Base-by-base conservation (phyloP, 2,797 vertebrate genomes). In the Gymnopithys bicolor region DNA sequence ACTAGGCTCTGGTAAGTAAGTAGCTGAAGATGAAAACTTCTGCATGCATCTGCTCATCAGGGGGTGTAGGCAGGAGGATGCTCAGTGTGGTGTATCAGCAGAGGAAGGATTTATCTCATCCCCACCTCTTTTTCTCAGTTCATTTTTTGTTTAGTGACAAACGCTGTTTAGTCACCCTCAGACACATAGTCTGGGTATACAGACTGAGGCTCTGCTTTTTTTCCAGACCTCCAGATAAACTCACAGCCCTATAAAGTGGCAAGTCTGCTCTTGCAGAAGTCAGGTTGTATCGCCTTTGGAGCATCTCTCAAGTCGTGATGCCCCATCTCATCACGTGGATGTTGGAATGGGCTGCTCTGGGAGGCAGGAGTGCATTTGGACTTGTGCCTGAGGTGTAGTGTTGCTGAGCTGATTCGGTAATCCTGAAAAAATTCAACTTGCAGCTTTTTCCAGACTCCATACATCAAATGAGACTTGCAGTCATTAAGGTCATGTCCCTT, bases 11-110 rank as follows among this genome's bases (percentile, higher is more conserved):
- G 73, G 83, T 89, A 91, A 93, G 62, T 56, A 55, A 89, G 66
- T 32, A 80, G 70, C 80, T 84, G 87, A 88, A 96, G 94, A 96
- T 94, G 81, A 93, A 90, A 96, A 96, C 85, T 94, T 81, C 53
- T 83, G 56, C 48, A 4, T 78, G 32, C 2, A 2, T 94, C 58
- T 95, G 74, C 83, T 94, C 53, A 14, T 56, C 0, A 2, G 74
- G 79, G 86, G 91, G 22, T 30, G 45, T n/a, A 55, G 82, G 58
- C 67, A 77, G 82, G 84, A 78, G 78, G 87, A 91, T 5, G 3
- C 33, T 55, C 63, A 25, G 60, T 45, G 59, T 51, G 33, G 41
- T 66, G 10, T 86, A 69, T 70, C 4, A 3, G 41, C 24, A 25
- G 64, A 91, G 37, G 56, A 60, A 55, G 32, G 37, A 18, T 91